Base-by-base conservation (phyloP, 2,797 vertebrate species). In the Borostomias antarcticus region DNA sequence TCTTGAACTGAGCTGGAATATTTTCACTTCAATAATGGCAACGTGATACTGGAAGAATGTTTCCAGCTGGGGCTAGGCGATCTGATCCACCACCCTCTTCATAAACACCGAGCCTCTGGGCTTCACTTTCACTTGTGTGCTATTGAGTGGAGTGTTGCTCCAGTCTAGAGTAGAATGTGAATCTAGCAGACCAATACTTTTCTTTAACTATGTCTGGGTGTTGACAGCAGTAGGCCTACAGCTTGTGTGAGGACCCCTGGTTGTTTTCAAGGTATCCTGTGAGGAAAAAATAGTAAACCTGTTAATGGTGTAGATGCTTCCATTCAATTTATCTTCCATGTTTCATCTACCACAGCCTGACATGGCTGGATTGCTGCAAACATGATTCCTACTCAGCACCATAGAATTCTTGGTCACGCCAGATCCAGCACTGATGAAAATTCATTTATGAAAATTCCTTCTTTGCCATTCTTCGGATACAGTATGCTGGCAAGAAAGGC, bases 21-120 rank as follows among this genome's bases (percentile, higher is more conserved):
- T 90, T 88, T 91, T 86, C 77, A 77, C 84, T 86, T 85, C 86
- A 82, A 59, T 82, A 89, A 82, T 79, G 79, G 76, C 81, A 82
- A 86, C 66, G 81, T 78, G 82, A 88, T 88, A 86, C 82, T 74
- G 71, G 43, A 81, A 80, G 82, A 91, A 87, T 86, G 85, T 86
- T 85, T 85, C 85, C 84, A 86, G 78, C 84, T 82, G 73, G 78
- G 76, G 75, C 58, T 62, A 64, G 63, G 68, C 75, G 50, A 71
- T 54, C 37, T 61, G 45, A 74, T 65, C 63, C 70, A 72, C 64
- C 70, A 64, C 51, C 61, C 69, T 68, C 65, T 75, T 75, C 65
- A 72, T 72, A 75, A 58, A 69, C 60, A 60, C 25, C 40, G 45
- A 72, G 62, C 37, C 37, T 48, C 58, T 23, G 6, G 40, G 15